Conservation (phyloP, 2,797 vertebrate genomes). For the Pyrocephalus nanus region DNA sequence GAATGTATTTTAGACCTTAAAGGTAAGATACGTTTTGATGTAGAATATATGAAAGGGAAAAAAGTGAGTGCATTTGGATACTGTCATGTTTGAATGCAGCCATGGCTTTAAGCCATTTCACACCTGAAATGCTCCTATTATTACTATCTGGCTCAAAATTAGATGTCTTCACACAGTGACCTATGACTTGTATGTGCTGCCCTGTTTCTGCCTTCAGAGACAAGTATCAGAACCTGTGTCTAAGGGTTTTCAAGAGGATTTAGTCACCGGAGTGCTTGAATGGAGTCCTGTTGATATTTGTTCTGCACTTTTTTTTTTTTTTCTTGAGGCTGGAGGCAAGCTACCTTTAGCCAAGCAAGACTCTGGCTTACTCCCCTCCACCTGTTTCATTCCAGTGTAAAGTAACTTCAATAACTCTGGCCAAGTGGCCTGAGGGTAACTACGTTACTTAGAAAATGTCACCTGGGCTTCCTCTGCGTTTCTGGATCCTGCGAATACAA, state of each 20-base stretch:
- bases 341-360: not conserved
- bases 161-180: not conserved
- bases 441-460: not conserved
- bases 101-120: not conserved
- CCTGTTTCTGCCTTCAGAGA: not conserved
- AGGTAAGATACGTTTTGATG: not conserved
- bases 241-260: not conserved
- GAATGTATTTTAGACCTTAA: not conserved
- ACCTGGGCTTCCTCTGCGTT: not conserved
- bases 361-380: not conserved
- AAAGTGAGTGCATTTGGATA: not conserved
- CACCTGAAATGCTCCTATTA: not conserved
- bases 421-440: not conserved
- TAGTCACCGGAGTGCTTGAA: not conserved
- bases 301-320: not conserved
- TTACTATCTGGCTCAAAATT: not conserved
- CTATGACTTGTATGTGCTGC: not conserved
- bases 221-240: not conserved
- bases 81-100: not conserved
- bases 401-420: not conserved
- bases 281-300: not conserved
- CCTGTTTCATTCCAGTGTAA: not conserved
- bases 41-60: not conserved
- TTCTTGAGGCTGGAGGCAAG: not conserved
- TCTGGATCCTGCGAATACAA: not conserved